Conservation (phyloP, 37 sponge, comb jelly and placozoan genomes). For the Hormiphora californensis region DNA sequence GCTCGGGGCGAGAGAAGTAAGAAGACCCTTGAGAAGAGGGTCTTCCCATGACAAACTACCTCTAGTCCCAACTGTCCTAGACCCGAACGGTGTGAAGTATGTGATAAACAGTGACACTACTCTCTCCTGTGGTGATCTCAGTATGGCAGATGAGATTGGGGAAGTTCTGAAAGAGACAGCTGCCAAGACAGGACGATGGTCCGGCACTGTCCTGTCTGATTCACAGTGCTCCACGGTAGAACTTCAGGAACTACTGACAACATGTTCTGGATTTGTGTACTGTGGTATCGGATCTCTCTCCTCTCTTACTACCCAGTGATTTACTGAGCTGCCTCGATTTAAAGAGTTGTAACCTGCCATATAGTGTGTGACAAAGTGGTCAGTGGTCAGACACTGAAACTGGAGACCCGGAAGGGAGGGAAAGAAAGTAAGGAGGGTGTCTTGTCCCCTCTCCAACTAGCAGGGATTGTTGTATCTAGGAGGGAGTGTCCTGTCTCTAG, state of each 20-base stretch:
- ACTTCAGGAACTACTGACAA: background rate
- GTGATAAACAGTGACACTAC: background rate
- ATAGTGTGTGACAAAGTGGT: background rate
- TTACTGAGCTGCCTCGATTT: background rate
- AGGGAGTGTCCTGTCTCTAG: constrained; percentile 29
- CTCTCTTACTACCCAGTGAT: background rate
- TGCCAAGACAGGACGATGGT: constrained; percentile 25
- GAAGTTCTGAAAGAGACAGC: constrained; percentile 22
- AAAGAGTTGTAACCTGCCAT: background rate
- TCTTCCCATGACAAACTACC: background rate
- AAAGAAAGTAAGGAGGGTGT: background rate
- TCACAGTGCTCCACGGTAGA: constrained; percentile 16
- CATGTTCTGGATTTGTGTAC: constrained; percentile 12
- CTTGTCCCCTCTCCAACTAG: background rate
- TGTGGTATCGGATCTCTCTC: constrained; percentile 14
- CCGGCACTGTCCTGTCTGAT: constrained; percentile 1
- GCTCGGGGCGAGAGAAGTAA: background rate
- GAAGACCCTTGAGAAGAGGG: background rate
- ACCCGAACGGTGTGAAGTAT: constrained; percentile 10
- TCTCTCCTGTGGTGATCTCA: background rate
- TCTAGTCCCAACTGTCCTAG: background rate
- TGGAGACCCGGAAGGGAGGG: background rate
- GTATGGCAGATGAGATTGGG: background rate
- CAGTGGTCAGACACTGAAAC: background rate
- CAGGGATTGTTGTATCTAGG: background rate